Percentiles rank a stretch among this genome's conserved stretches.
phyloP scores from a whole-genome alignment of 1,140 invertebrate genomes.

The Megathymus violae region DNA sequence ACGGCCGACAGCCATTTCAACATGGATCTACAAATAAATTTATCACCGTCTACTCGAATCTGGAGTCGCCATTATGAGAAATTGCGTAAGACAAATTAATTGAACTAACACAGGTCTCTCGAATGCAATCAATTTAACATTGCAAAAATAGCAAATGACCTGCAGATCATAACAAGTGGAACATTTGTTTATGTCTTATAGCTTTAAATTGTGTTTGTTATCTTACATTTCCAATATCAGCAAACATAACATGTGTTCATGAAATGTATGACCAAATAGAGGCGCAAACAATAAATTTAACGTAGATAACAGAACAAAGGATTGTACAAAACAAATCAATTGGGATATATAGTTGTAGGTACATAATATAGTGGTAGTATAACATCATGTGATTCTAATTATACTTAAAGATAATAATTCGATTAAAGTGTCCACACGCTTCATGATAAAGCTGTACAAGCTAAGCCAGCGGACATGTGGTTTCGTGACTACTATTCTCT shows the following conservation, averaged over 20 bases:
- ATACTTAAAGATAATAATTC: constrained; percentile 8
- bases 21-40: constrained; percentile 22
- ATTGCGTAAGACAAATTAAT: constrained; percentile 9
- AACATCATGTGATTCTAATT: neutral
- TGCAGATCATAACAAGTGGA: too few relatives aligned
- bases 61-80: constrained; percentile 1
- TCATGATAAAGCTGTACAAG: neutral
- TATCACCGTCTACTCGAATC: constrained; percentile 11
- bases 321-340: neutral
- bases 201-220: too few relatives aligned
- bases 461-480: neutral
- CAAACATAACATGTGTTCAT: neutral
- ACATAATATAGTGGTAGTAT: too few relatives aligned
- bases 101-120: neutral
- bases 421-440: neutral
- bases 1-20: constrained; percentile 8
- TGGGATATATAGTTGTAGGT: neutral
- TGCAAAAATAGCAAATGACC: neutral
- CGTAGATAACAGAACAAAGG: constrained; percentile 44
- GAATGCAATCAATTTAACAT: too few relatives aligned
- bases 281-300: constrained; percentile 37
- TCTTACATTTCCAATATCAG: neutral
- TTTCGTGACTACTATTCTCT: too few relatives aligned
- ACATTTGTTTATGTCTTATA: too few relatives aligned
- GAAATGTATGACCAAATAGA: constrained; percentile 30